These are phyloP conservation scores for Meghimatium bilineatum DNA, from an alignment of 2,888 invertebrate genomes.

Conservation along the genomic window DNA sequence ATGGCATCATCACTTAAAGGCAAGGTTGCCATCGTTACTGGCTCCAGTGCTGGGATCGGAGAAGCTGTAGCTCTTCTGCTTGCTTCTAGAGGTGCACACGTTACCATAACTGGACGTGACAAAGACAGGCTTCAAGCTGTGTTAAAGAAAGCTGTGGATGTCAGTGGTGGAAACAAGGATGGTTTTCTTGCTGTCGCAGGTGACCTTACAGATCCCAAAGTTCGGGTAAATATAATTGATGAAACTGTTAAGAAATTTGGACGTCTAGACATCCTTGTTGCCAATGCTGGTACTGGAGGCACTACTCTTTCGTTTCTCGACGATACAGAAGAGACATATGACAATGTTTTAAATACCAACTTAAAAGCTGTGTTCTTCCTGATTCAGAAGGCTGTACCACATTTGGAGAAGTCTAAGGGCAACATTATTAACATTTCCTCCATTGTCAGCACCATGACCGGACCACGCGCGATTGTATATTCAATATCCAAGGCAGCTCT, in stretches of 20 bases:
- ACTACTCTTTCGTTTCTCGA: not conserved
- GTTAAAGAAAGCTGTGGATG: not conserved
- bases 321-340: slow-evolving; percentile 26
- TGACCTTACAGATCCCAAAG: slow-evolving; percentile 1
- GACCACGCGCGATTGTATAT: not conserved
- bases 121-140: not conserved
- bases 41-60: slow-evolving; percentile 26
- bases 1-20: not conserved
- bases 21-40: slow-evolving; percentile 11
- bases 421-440: slow-evolving; percentile 36
- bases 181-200: not conserved
- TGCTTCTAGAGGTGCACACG: slow-evolving; percentile 21
- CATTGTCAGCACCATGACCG: not conserved
- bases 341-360: slow-evolving; percentile 41
- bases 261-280: slow-evolving; percentile 25
- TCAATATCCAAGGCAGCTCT: slow-evolving; percentile 25
- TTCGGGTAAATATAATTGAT: not conserved
- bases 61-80: slow-evolving; percentile 45
- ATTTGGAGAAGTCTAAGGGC: slow-evolving; percentile 33
- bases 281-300: slow-evolving; percentile 27
- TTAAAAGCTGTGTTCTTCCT: slow-evolving; percentile 31
- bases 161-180: slow-evolving; percentile 16
- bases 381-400: slow-evolving; percentile 36
- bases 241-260: slow-evolving; percentile 24
- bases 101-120: slow-evolving; percentile 33